These are phyloP conservation scores for Parauchenoglanis ngamensis DNA, from an alignment of 2,797 vertebrate species.

Conservation along the genomic window DNA sequence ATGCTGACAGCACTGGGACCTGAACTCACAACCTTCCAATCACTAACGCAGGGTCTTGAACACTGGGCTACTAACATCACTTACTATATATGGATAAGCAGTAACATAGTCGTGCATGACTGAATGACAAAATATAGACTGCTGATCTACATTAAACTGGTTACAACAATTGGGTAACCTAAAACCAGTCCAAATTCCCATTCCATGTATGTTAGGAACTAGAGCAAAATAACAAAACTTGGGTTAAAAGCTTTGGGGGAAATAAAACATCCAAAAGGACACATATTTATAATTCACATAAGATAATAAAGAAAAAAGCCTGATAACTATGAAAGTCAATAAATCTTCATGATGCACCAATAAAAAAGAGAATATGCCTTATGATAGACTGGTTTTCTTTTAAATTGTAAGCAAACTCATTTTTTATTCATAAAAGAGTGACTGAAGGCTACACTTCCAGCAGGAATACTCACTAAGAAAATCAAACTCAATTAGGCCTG, in stretches of 20 bases:
- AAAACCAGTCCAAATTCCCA: not conserved
- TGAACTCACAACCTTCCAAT: not conserved
- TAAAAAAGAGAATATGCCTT: not conserved
- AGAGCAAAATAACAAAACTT: not conserved
- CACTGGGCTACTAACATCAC: not conserved
- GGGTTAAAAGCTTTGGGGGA: not conserved
- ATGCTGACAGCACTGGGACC: not conserved
- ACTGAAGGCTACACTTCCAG: not conserved
- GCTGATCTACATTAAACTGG: too few relatives aligned
- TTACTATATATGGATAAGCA: not conserved
- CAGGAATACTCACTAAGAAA: not conserved
- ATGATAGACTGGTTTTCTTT: not conserved
- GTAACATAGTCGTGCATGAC: not conserved
- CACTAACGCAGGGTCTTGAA: not conserved
- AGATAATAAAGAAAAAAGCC: not conserved
- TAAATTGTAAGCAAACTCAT: not conserved
- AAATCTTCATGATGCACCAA: not conserved
- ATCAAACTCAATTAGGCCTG: conserved; percentile 15
- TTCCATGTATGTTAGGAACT: not conserved
- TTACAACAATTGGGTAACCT: not conserved
- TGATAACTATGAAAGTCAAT: not conserved
- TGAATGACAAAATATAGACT: too few relatives aligned
- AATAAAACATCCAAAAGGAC: not conserved
- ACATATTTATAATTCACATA: not conserved
- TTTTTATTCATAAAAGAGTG: not conserved